Evolutionary conservation across 2,888 invertebrate species (phyloP), one percentile per base, ranked within the genome.

Genomic region (Spodoptera picta): DNA sequence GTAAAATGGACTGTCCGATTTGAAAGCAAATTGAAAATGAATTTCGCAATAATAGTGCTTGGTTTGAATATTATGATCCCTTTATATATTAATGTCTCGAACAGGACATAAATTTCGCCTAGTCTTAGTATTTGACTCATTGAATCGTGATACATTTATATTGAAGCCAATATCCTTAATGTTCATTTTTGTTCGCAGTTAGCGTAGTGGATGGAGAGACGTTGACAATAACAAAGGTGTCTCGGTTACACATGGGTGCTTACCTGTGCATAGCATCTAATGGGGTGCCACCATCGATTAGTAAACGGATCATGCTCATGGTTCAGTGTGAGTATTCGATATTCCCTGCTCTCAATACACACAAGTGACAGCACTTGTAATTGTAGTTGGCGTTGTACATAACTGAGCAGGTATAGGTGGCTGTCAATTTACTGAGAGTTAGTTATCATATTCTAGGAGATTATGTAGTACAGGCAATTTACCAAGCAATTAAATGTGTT

Each of bases 221-320:
- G 59, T 94, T 98, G 83, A 97, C 97, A 82, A 97, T 98, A 82
- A 96, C 97, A 63, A 98, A 98, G 95, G 98, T 98, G 77, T 98
- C 98, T 82, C 96, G 98, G 51, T 96, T 98, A 69, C 98, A 98
- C 90, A 98, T 98, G 98, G 98, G 98, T 27, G 97, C 98, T 42
- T 98, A 98, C 92, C 95, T 98, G 69, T 98, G 98, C 92, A 98
- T 98, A 76, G 99, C 99, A 12, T 98, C 98, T 63, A 99, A 99
- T 88, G 98, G 98, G 62, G 98, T 99, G 41, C 98, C 98, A 36
- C 98, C 98, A 10, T 98, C 98, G 53, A 98, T 98, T 84, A 98
- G 98, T 92, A 97, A 98, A 90, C 95, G 97, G 81, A 97, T 98
- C 74, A 96, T 97, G 91, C 95, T 98, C 60, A 96, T 97, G 92